Evolutionary conservation across 2,888 invertebrate genomes (phyloP).

Genomic region (Elegia similella): DNA sequence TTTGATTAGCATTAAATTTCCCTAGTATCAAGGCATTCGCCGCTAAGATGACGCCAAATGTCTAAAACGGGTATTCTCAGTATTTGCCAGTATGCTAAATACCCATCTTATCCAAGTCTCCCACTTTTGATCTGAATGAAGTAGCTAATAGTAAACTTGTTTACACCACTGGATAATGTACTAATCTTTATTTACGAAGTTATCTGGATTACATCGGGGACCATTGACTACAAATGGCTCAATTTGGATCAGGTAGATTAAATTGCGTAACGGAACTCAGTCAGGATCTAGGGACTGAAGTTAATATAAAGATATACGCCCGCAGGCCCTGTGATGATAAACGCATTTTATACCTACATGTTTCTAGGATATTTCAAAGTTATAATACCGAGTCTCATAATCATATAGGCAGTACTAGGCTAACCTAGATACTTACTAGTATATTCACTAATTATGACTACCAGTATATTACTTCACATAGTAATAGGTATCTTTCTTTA

Average conservation of each 20-base stretch:
- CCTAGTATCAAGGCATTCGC: neutral
- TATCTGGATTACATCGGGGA: neutral
- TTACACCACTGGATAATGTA: slow-evolving; percentile 7
- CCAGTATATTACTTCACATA: too few species aligned
- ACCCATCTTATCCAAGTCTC: neutral
- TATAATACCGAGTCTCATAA: too few species aligned
- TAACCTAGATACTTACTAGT: too few species aligned
- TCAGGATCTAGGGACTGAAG: neutral
- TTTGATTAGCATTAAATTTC: neutral
- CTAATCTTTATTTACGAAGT: slow-evolving; percentile 5
- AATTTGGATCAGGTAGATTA: neutral
- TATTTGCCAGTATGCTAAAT: neutral
- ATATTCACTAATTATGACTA: too few species aligned
- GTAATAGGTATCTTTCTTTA: too few species aligned
- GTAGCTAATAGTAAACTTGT: slow-evolving; percentile 1
- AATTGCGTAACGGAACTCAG: neutral
- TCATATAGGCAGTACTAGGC: too few species aligned
- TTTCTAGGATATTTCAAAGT: neutral
- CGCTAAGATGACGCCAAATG: neutral
- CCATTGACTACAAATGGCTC: neutral
- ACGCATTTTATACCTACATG: neutral
- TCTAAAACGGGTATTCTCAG: neutral
- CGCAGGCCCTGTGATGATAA: neutral
- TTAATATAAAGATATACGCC: neutral
- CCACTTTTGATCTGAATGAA: neutral